Evolutionary conservation across 2,888 invertebrate species (phyloP), one percentile per base, ranked within the genome.

Genomic region (Epistrophe grossulariae): DNA sequence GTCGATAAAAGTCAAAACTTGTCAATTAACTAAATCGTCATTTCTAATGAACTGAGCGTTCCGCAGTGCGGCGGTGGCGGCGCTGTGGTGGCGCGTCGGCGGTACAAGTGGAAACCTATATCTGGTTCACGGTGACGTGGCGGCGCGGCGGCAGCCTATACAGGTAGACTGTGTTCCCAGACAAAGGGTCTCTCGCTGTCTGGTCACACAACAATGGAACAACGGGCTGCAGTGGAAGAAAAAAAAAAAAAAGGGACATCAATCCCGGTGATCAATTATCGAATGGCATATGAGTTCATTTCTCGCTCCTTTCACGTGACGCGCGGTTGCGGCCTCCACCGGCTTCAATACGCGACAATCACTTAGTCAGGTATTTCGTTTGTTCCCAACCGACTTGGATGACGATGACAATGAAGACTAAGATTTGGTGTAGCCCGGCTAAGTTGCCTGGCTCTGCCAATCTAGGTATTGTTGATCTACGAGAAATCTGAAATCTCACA

Each of bases 1-100:
- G 88, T 88, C 88, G 88, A 88, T 88, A 85, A 82, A 85, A 88
- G 85, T 88, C 88, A 88, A 88, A 88, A 88, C 88, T 88, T 88
- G 88, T 88, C 88, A 88, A 88, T 88, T 88, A 88, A 88, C 88
- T 83, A 85, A 88, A 88, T 81, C 82, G 84, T 88, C 88, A 79
- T 85, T 76, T 82, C 79, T 88, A 88, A 88, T 88, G 88, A 88
- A 88, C 85, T 88, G 55, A 70, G 40, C 15, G 55, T 24, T 52
- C 13, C 19, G 19, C 28, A 28, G 55, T 55, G 43, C n/a, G 40
- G 15, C 1, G 66, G 3, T 35, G 40, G n/a, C 31, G 10, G 40
- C 24, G 40, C 28, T 24, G 72, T 52, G 64, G 68, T 68, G 66
- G 81, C 17, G 59, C 55, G 70, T 45, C 68, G 71, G 78, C 40